Evolutionary conservation across 2,113 vertebrate genomes (phyloP).

Genomic region (Ophthalmolycus amberensis): DNA sequence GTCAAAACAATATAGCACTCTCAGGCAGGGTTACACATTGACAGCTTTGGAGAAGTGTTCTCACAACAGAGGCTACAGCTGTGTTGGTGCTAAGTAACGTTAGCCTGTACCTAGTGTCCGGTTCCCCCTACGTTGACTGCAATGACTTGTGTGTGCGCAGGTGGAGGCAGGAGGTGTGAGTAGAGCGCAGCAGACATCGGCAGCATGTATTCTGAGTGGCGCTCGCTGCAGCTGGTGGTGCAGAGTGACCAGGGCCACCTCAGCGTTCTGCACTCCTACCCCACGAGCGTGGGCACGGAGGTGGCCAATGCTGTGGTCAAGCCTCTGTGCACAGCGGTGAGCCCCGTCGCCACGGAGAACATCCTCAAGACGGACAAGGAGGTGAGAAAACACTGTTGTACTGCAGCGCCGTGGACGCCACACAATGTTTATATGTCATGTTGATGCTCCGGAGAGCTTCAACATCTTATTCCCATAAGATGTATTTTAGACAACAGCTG

Average conservation of each 20-base stretch:
- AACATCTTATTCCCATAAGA: background rate
- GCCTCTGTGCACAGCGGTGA: slow-evolving; percentile 90
- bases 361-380: slow-evolving; percentile 97
- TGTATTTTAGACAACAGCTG: background rate
- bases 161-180: slow-evolving; percentile 77
- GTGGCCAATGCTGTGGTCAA: slow-evolving; percentile 95
- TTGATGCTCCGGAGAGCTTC: background rate
- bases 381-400: slow-evolving; percentile 79
- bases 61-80: background rate
- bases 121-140: background rate
- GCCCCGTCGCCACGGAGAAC: slow-evolving; percentile 89
- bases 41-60: background rate
- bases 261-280: slow-evolving; percentile 96
- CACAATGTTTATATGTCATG: background rate
- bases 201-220: slow-evolving; percentile 98
- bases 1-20: background rate
- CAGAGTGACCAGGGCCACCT: slow-evolving; percentile 96
- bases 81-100: background rate
- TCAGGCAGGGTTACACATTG: background rate
- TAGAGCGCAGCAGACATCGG: slow-evolving; percentile 70
- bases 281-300: slow-evolving; percentile 91
- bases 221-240: slow-evolving; percentile 95
- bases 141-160: slow-evolving; percentile 40
- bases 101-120: background rate
- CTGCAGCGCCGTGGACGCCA: too few species aligned